Evolutionary conservation across 2,797 vertebrate genomes (phyloP).

Genomic region (Liasis olivaceus): DNA sequence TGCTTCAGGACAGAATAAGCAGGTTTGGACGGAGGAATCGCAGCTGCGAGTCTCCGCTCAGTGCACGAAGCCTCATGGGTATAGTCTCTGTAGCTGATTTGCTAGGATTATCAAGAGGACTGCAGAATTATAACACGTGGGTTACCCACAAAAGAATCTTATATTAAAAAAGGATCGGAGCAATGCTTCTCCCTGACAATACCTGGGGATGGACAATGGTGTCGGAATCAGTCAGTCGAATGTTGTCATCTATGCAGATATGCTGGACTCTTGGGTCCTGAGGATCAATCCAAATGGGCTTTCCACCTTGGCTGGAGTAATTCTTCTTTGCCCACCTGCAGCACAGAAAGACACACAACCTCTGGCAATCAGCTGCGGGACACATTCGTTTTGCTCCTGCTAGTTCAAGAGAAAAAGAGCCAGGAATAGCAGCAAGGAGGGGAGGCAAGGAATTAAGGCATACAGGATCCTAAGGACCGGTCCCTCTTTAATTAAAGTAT

Average conservation of each 20-base stretch:
- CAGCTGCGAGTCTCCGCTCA: not conserved
- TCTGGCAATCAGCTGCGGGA: not conserved
- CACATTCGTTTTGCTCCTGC: no score
- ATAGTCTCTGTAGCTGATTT: not conserved
- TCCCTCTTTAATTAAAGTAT: not conserved
- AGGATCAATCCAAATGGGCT: constrained; percentile 88
- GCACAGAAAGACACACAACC: not conserved
- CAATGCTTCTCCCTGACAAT: not conserved
- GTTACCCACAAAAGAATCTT: not conserved
- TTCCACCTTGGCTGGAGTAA: constrained; percentile 82
- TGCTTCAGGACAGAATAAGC: not conserved
- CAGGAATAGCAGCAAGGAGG: not conserved
- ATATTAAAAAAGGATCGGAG: no score
- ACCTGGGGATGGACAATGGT: constrained; percentile 87
- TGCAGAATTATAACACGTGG: not conserved
- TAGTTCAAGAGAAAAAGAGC: not conserved
- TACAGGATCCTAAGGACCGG: not conserved
- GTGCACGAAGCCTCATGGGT: not conserved
- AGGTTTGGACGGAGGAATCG: not conserved
- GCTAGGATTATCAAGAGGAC: not conserved
- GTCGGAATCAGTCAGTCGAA: constrained; percentile 80
- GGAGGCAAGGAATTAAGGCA: not conserved
- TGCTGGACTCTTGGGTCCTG: constrained; percentile 82
- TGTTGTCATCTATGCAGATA: constrained; percentile 93
- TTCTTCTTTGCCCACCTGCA: constrained; percentile 84